phyloP scores from a whole-genome alignment of 2,113 vertebrate genomes.

The Poeciliopsis turrubarensis region DNA sequence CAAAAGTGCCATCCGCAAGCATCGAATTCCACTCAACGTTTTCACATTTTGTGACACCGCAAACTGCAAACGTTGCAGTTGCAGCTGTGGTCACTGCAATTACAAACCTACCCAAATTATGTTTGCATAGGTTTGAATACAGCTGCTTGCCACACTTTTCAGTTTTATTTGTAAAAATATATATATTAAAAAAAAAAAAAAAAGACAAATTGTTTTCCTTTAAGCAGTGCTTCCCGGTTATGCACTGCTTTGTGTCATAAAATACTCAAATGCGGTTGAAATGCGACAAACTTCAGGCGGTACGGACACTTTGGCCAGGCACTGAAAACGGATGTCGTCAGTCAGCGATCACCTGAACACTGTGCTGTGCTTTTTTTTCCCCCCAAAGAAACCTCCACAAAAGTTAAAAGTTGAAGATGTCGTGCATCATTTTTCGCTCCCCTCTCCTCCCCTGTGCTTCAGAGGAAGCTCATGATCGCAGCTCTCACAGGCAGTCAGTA shows the following conservation, averaged over 20 bases:
- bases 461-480: conserved; percentile 40
- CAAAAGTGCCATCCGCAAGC: background rate
- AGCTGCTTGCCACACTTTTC: background rate
- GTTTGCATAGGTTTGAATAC: background rate
- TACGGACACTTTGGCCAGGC: background rate
- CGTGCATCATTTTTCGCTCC: background rate
- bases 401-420: conserved; percentile 3
- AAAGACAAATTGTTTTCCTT: background rate
- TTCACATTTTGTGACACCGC: background rate
- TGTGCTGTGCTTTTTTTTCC: conserved; percentile 5
- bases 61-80: background rate
- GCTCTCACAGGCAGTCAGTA: conserved; percentile 23
- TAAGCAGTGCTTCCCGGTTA: background rate
- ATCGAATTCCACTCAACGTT: background rate
- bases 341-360: background rate
- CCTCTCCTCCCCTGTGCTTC: conserved; percentile 2
- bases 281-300: background rate
- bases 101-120: background rate
- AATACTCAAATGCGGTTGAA: background rate
- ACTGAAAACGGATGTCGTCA: background rate
- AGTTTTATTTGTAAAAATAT: background rate
- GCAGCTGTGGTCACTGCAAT: background rate
- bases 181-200: too few relatives aligned
- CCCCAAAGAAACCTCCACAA: conserved; percentile 26
- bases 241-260: background rate